phyloP scores from a whole-genome alignment of 2,113 vertebrate species.

The Conger conger region DNA sequence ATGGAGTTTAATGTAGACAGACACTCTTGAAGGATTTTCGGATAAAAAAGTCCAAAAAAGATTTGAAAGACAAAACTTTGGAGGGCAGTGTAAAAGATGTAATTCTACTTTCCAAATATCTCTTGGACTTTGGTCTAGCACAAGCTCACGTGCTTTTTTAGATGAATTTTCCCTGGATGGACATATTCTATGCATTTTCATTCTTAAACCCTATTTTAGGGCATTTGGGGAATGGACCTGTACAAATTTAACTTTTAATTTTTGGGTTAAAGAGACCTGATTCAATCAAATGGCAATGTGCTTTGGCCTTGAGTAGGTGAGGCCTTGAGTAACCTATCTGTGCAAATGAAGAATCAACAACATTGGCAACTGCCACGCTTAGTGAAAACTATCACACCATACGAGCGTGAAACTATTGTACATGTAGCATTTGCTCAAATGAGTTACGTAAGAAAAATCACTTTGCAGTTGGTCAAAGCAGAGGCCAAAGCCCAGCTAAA shows the following conservation, averaged over 20 bases:
- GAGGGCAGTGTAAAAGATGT: neutral
- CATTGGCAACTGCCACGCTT: neutral
- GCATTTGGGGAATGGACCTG: constrained; percentile 44
- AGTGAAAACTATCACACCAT: neutral
- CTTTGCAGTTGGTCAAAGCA: neutral
- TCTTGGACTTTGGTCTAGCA: constrained; percentile 44
- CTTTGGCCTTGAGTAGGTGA: neutral
- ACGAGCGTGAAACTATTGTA: neutral
- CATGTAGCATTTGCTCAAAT: neutral
- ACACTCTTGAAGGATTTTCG: constrained; percentile 2
- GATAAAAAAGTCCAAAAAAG: neutral
- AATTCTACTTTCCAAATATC: neutral
- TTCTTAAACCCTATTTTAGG: constrained; percentile 51
- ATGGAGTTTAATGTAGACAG: constrained; percentile 2
- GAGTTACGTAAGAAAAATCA: neutral
- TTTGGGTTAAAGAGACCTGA: constrained; percentile 41
- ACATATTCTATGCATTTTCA: constrained; percentile 76
- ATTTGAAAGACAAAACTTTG: neutral
- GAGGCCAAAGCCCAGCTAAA: constrained; percentile 5
- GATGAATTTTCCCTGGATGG: constrained; percentile 54
- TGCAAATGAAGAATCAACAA: neutral
- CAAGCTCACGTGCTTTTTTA: constrained; percentile 31
- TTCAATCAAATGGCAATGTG: neutral
- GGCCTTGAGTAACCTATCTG: neutral
- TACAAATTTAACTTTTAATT: constrained; percentile 45